phyloP scores from a whole-genome alignment of 2,113 vertebrate species.

The Muscicapa adusta region DNA sequence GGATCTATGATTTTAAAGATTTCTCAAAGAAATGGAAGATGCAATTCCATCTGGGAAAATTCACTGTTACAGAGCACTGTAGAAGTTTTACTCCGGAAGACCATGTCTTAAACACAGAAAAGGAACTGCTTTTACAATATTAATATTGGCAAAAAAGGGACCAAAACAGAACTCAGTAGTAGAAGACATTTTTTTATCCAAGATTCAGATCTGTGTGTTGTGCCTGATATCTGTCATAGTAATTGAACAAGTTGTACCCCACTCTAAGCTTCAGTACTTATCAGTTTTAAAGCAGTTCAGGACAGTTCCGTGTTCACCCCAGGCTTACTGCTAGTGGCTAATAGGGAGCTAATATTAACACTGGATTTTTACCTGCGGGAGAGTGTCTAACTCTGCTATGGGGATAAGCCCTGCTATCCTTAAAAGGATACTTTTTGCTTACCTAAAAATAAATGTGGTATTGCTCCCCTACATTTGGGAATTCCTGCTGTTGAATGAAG shows the following conservation, averaged over 20 bases:
- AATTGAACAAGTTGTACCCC: neutral
- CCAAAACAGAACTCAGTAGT: neutral
- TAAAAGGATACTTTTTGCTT: neutral
- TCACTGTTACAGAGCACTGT: neutral
- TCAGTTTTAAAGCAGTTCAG: neutral
- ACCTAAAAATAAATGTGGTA: neutral
- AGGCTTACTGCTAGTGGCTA: neutral
- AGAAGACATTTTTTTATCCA: neutral
- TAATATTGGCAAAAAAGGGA: neutral
- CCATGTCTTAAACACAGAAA: neutral
- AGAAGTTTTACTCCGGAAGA: neutral
- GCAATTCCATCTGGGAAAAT: neutral
- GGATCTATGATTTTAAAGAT: neutral
- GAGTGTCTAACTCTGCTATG: neutral
- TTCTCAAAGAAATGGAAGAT: neutral
- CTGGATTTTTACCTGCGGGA: neutral
- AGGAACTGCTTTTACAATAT: neutral
- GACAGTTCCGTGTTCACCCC: neutral
- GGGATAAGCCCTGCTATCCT: neutral
- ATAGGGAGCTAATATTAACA: neutral
- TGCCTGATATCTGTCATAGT: neutral
- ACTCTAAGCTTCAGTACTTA: neutral
- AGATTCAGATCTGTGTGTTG: neutral
- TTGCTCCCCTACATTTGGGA: neutral
- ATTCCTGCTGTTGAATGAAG: neutral